Percentiles rank a stretch among this genome's conserved stretches.
Conservation (phyloP, 2,113 vertebrate species). For the Gnathonemus longibarbis region DNA sequence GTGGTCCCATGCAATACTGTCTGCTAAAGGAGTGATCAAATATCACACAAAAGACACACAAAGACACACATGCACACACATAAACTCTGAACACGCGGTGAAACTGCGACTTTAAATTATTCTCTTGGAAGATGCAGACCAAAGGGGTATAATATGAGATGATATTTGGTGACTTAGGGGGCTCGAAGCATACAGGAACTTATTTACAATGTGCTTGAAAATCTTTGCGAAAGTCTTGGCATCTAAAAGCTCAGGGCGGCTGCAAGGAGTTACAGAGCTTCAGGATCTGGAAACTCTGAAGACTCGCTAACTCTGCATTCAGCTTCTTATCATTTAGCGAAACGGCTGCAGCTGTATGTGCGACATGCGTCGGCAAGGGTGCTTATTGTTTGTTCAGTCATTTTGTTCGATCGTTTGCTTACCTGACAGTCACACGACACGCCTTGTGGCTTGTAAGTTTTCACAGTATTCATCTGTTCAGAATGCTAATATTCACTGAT, state of each 20-base stretch:
- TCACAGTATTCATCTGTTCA: background rate
- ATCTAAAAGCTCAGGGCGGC: background rate
- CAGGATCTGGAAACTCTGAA: background rate
- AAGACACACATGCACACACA: background rate
- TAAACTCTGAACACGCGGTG: background rate
- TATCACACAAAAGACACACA: background rate
- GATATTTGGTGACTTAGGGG: background rate
- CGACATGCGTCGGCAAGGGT: background rate
- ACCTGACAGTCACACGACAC: background rate
- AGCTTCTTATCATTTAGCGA: background rate
- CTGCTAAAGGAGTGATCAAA: background rate
- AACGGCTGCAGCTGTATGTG: background rate
- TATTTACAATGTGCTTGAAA: background rate
- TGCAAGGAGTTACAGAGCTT: background rate
- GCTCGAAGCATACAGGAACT: background rate
- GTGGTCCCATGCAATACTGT: background rate
- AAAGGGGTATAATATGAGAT: background rate
- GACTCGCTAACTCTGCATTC: background rate
- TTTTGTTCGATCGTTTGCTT: background rate
- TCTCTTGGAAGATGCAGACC: background rate
- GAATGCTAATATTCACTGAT: background rate
- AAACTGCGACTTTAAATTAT: background rate
- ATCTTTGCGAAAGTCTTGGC: background rate
- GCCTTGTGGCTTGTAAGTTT: background rate
- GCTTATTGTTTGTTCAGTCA: background rate